A percentile compares a stretch with the other conserved stretches of the same genome.
Evolutionary conservation across 1,140 invertebrate species (phyloP).

Genomic region (Chironomus tepperi): DNA sequence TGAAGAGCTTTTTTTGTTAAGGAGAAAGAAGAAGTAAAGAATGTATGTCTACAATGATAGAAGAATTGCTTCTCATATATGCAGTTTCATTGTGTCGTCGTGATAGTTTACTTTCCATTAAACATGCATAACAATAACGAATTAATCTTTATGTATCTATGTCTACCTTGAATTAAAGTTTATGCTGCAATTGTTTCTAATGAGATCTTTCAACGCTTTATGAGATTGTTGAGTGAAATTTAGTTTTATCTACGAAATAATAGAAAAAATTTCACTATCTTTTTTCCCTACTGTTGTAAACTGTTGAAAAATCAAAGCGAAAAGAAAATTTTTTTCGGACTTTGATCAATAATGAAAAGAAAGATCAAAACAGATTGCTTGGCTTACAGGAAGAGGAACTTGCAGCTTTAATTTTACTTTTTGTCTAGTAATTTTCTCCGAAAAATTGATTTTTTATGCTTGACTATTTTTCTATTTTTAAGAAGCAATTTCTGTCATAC

Average conservation of each 20-base stretch:
- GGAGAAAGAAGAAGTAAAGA: neutral
- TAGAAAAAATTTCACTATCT: no score
- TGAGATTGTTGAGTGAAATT: neutral
- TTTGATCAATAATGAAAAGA: neutral
- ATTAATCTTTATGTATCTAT: neutral
- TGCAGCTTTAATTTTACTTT: no score
- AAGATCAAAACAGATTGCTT: neutral
- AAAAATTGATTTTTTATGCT: no score
- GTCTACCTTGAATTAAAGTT: neutral
- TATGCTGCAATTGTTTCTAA: neutral
- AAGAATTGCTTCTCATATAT: neutral
- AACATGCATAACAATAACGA: neutral
- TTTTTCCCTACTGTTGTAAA: no score
- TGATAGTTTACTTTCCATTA: constrained; percentile 4
- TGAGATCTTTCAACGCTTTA: neutral
- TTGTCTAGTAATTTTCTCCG: no score
- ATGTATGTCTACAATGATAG: no score
- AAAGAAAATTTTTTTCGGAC: no score
- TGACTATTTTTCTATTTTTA: no score
- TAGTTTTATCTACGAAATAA: neutral
- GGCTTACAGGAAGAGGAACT: neutral
- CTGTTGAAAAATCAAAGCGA: no score
- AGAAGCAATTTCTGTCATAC: no score
- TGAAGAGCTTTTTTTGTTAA: neutral
- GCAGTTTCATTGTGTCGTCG: neutral